Conservation (phyloP, 2,113 vertebrate genomes). For the Psilopogon haemacephalus region DNA sequence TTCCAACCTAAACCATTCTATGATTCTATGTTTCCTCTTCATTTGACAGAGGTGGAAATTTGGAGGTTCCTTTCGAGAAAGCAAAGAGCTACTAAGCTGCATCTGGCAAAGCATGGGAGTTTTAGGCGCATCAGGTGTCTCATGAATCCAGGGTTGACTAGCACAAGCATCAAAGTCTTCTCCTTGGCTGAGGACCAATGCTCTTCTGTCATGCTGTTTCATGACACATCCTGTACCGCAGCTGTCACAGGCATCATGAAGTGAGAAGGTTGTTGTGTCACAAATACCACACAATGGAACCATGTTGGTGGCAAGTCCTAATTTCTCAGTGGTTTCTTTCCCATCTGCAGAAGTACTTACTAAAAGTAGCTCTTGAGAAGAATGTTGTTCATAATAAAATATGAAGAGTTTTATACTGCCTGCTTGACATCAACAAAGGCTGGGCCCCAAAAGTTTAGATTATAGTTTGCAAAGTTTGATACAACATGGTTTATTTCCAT, state of each 20-base stretch:
- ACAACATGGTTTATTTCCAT: background rate
- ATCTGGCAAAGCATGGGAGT: background rate
- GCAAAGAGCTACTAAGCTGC: background rate
- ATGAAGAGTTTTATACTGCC: background rate
- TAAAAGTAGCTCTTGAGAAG: background rate
- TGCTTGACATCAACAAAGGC: background rate
- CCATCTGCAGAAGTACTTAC: background rate
- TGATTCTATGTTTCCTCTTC: background rate
- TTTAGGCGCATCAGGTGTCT: background rate
- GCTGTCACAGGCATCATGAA: background rate
- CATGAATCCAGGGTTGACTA: rapidly evolving
- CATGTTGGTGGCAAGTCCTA: background rate
- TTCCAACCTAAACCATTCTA: too few relatives aligned
- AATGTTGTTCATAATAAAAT: background rate
- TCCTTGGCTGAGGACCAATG: background rate
- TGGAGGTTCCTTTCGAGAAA: background rate
- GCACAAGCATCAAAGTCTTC: background rate
- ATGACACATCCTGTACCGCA: background rate
- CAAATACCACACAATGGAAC: background rate
- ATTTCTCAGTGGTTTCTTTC: background rate
- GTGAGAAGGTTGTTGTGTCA: background rate
- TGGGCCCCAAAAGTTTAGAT: background rate
- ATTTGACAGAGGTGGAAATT: background rate
- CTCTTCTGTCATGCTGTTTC: background rate
- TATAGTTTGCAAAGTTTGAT: background rate